These are phyloP conservation scores for Odontesthes bonariensis DNA, from an alignment of 2,113 vertebrate species.

Conservation along the genomic window DNA sequence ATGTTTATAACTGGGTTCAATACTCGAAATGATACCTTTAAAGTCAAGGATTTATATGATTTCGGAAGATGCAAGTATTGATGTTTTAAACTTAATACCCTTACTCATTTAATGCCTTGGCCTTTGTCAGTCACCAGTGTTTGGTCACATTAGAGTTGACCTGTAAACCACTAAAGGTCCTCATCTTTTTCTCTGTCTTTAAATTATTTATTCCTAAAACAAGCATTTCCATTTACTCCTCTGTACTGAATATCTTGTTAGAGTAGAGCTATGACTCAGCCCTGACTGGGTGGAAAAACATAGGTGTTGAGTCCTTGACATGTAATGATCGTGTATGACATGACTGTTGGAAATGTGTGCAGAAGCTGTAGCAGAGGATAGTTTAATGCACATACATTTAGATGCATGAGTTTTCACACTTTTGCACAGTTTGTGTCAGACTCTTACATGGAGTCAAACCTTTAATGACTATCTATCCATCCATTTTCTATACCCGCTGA, in stretches of 20 bases:
- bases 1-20: no score
- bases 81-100: neutral
- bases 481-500: no score
- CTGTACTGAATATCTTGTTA: constrained; percentile 49
- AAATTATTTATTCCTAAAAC: constrained; percentile 63
- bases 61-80: no score
- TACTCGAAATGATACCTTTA: neutral
- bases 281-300: constrained; percentile 41
- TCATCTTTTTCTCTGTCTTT: constrained; percentile 32
- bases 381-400: constrained; percentile 18
- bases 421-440: constrained; percentile 9
- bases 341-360: constrained; percentile 40
- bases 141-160: neutral
- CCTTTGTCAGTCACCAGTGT: neutral
- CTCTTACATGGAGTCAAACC: constrained; percentile 22
- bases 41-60: neutral
- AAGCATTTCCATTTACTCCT: constrained; percentile 19
- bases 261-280: constrained; percentile 56
- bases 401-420: constrained; percentile 6
- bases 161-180: constrained; percentile 40
- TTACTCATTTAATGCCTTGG: neutral
- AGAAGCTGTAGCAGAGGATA: constrained; percentile 18
- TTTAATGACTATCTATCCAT: constrained; percentile 33
- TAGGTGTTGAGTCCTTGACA: constrained; percentile 62
- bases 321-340: constrained; percentile 46